Base-by-base conservation (phyloP, 2,113 vertebrate genomes). In the Myotis brandtii region DNA sequence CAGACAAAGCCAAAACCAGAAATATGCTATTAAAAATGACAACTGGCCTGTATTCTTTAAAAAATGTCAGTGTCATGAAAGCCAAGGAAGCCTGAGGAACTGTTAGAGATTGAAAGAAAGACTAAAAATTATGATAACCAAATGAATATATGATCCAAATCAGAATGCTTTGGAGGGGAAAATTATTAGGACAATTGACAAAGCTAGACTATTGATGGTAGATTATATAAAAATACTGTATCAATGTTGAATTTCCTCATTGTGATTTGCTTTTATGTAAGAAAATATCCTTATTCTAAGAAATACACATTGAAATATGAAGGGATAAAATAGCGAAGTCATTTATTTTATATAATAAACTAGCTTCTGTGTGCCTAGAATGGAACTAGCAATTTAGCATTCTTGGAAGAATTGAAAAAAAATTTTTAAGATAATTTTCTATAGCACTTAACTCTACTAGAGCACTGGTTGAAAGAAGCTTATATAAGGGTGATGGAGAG, bases 1-100 rank as follows among this genome's bases (percentile, higher is more conserved):
- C 32, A 94, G 46, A 93, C 43, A 87, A 83, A 86, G 21, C 17
- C 48, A 84, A 80, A 79, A 52, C 79, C 72, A 85, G 88, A 91
- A 89, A 67, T 27, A 82, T 5, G 37, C 20, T 90, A 11, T 79
- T 37, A 69, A 92, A 83, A 92, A 72, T 66, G 48, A 54, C 34
- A 92, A 43, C 16, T 87, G 37, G 43, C 34, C 54, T 77, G 43
- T 66, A 59, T 56, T 56, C 54, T 56, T 56, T 56, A n/a, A 79
- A 89, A 52, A 76, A 27, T 37, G 6, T 73, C 34, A 64, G 6
- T 54, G 17, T 72, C 2, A 25, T 66, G 17, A 66, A 93, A 80
- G 2, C 56, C 67, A 86, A 54, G 32, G 64, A 76, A 81, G 17
- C 21, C 86, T 56, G 10, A 93, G 30, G 75, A 82, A 86, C 59